phyloP scores from a whole-genome alignment of 1,140 invertebrate species.

The Uloborus diversus region DNA sequence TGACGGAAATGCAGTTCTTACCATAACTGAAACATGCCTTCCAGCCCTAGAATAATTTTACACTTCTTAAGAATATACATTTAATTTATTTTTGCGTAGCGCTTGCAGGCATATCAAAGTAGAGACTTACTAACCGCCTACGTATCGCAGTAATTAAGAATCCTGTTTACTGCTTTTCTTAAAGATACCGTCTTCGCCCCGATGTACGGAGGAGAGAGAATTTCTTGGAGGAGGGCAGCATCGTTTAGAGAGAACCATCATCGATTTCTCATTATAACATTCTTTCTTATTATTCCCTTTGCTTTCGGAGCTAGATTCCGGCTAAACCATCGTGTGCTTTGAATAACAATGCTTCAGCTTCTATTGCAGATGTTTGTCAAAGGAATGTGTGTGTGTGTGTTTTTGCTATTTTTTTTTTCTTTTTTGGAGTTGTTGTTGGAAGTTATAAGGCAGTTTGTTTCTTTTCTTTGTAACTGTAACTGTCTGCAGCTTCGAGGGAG shows the following conservation, averaged over 20 bases:
- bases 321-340: not conserved
- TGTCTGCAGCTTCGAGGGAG: too few relatives aligned
- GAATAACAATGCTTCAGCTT: constrained; percentile 15
- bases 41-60: too few relatives aligned
- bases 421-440: too few relatives aligned
- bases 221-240: not conserved
- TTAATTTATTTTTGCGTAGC: too few relatives aligned
- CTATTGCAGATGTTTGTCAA: not conserved
- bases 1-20: too few relatives aligned
- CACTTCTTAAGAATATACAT: too few relatives aligned
- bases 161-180: constrained; percentile 32
- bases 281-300: not conserved
- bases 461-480: too few relatives aligned
- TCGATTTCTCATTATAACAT: constrained; percentile 42
- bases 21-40: too few relatives aligned
- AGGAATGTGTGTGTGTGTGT: not conserved
- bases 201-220: not conserved
- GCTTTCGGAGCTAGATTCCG: not conserved
- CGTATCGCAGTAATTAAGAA: constrained; percentile 42
- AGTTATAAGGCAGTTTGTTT: not conserved
- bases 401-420: not conserved
- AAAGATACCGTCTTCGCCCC: not conserved
- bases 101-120: too few relatives aligned
- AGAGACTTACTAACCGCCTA: not conserved
- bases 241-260: constrained; percentile 9